phyloP scores from a whole-genome alignment of 2,888 invertebrate species.

The Palloptera scutellata region DNA sequence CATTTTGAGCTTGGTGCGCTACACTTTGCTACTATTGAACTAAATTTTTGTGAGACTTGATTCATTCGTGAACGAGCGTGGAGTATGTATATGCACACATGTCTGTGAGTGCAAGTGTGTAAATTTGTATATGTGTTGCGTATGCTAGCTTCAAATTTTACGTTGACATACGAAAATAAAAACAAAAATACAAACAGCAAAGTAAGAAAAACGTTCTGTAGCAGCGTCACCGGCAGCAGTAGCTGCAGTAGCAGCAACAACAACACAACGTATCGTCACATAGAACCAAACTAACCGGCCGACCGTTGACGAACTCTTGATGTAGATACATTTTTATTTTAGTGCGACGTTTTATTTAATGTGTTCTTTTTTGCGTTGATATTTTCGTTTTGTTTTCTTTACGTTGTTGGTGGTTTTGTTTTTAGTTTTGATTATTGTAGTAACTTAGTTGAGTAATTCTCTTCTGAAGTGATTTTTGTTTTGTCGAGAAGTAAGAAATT shows the following conservation, averaged over 20 bases:
- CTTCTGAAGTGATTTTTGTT: constrained; percentile 5
- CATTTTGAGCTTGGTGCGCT: no score
- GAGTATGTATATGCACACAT: neutral
- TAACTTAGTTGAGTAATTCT: neutral
- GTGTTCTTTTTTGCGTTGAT: constrained; percentile 1
- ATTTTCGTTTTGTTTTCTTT: neutral
- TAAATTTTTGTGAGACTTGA: no score
- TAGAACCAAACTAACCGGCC: neutral
- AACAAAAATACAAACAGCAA: neutral
- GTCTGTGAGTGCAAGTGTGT: neutral
- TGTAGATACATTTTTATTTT: neutral
- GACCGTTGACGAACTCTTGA: neutral
- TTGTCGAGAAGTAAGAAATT: neutral
- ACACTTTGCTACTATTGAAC: no score
- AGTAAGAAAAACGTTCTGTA: neutral
- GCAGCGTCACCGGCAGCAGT: neutral
- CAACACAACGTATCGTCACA: constrained; percentile 2
- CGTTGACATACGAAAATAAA: neutral
- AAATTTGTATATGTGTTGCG: neutral
- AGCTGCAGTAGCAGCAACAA: neutral
- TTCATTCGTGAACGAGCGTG: no score
- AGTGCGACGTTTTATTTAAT: constrained; percentile 12
- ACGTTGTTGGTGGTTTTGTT: neutral
- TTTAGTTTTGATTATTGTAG: neutral
- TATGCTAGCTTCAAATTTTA: neutral